These are phyloP conservation scores for Chymomyza fuscimana DNA, from an alignment of 2,888 invertebrate genomes.

Conservation along the genomic window DNA sequence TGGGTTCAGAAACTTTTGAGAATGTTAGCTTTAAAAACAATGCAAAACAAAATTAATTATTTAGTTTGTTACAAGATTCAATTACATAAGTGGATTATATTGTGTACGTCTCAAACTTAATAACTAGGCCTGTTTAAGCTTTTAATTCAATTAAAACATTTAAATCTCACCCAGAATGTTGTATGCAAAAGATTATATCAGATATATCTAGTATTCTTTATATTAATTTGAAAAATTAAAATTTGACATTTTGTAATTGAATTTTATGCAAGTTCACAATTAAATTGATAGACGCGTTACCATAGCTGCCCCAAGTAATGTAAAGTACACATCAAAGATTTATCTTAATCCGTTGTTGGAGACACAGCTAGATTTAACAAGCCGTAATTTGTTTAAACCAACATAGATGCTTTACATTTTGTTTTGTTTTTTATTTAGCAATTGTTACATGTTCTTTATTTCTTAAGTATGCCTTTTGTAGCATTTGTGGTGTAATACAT, in stretches of 20 bases:
- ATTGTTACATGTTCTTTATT: not conserved
- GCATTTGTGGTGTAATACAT: not conserved
- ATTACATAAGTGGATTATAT: not conserved
- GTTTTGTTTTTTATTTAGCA: not conserved
- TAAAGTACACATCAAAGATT: slow-evolving; percentile 38
- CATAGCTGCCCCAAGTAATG: slow-evolving; percentile 16
- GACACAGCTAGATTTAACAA: not conserved
- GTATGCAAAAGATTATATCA: not conserved
- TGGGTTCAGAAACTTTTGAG: not conserved
- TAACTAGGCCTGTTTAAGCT: not conserved
- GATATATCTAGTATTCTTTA: not conserved
- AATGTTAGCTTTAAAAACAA: not conserved
- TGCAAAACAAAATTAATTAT: not conserved
- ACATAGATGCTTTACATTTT: not conserved
- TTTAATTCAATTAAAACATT: not conserved
- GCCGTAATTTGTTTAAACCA: not conserved
- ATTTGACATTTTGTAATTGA: not conserved
- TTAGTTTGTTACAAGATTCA: not conserved
- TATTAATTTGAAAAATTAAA: not conserved
- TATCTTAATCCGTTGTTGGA: slow-evolving; percentile 11
- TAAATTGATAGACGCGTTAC: not conserved
- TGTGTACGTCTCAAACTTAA: not conserved
- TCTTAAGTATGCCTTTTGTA: not conserved
- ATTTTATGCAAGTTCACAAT: not conserved
- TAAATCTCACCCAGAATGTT: not conserved